Evolutionary conservation across 1,140 invertebrate species (phyloP), one percentile per base, ranked within the genome.

Genomic region (Telenomus remus): DNA sequence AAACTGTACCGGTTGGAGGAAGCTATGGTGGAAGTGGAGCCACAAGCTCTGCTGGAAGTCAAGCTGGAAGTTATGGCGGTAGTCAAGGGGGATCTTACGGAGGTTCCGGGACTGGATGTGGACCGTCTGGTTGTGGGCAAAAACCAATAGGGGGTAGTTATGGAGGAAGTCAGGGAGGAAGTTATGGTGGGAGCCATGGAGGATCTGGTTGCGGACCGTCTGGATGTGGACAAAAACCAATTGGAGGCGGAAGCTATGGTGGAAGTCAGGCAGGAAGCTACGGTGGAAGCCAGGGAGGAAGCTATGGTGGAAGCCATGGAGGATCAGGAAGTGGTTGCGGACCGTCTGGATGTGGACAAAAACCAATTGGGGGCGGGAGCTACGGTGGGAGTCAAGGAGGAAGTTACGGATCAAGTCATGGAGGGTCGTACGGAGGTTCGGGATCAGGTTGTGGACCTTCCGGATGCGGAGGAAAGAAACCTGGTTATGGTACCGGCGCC

Each of bases 231-330:
- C 1, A 12, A 12, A 14, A 2, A n/a, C 9, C 12, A 1, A 27
- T 3, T 27, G 37, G n/a, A 4, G 43, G 43, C 8, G 12, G 1
- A 12, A 12, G 43, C 19, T 42, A 44, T 39, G 37, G 2, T 3
- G 43, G 43, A 11, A 44, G 43, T 44, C 3, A 2, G 12, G 11
- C 12, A 44, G 43, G 43, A 10, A 39, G 37, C 9, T 39, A 39
- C n/a, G 37, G 65, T 14, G 68, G 72, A 15, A 15, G 37, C 8
- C 35, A 39, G 15, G 33, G 43, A 47, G 27, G 46, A 16, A 15
- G 27, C 46, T 4, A 34, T 19, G 54, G 65, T 33, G 54, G 48
- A 15, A 11, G 3, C 3, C 42, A 63, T 14, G 53, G 37, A 39
- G 37, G 37, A 39, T 39, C 37, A 11, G 37, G 37, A 39, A 9